A percentile compares a stretch with the other conserved stretches of the same genome.
Evolutionary conservation across 2,797 vertebrate genomes (phyloP).

Genomic region (Sternarchorhynchus goeldii): DNA sequence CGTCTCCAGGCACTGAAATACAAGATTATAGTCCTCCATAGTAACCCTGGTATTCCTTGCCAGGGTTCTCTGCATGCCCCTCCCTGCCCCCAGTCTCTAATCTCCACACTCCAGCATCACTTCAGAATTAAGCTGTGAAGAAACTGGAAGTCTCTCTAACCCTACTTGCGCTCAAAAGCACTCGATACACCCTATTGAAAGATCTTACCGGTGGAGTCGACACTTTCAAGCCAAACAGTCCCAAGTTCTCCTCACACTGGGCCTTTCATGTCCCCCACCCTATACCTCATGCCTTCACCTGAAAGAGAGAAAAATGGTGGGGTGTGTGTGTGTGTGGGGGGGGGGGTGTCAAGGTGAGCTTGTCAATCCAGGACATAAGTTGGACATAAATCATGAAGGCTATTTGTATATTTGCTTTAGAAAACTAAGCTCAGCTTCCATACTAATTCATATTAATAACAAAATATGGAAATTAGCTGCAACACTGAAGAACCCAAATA

Average conservation of each 20-base stretch:
- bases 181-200: conserved; percentile 62
- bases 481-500: conserved; percentile 64
- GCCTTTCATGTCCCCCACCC: conserved; percentile 24
- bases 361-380: conserved; percentile 52
- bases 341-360: conserved; percentile 40
- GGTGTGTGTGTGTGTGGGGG: not conserved
- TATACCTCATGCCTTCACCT: conserved; percentile 23
- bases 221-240: conserved; percentile 54
- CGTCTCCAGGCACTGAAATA: conserved; percentile 60
- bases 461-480: conserved; percentile 60
- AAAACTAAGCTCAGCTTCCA: conserved; percentile 53
- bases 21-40: conserved; percentile 65
- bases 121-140: conserved; percentile 72
- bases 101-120: conserved; percentile 70
- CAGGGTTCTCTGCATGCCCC: conserved; percentile 50
- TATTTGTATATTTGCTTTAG: conserved; percentile 50
- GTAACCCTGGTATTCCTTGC: conserved; percentile 64
- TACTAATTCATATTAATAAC: conserved; percentile 72
- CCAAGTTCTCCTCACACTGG: conserved; percentile 10
- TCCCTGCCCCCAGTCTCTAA: conserved; percentile 64
- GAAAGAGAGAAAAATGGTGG: conserved; percentile 5
- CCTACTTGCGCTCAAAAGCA: conserved; percentile 59
- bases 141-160: conserved; percentile 65
- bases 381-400: conserved; percentile 47
- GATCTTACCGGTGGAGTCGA: conserved; percentile 52